Evolutionary conservation across 2,888 invertebrate species (phyloP), one percentile per base, ranked within the genome.

Genomic region (Ectemnius cavifrons): DNA sequence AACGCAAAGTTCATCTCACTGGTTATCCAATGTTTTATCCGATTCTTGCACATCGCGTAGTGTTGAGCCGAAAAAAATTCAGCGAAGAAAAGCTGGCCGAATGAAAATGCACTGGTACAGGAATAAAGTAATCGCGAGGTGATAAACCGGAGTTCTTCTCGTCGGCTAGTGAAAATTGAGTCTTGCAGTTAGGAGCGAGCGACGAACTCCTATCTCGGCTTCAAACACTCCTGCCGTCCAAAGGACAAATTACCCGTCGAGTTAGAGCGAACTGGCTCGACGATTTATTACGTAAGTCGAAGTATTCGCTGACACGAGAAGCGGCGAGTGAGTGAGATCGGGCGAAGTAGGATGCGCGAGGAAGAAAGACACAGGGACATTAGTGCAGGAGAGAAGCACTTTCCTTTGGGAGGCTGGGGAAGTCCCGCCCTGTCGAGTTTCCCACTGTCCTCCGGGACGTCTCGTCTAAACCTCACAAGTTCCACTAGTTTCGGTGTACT

Each of bases 401-500:
- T 74, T 68, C 63, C 82, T 73, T 72, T 6, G 80, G 78, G 85
- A 84, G 73, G 23, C 77, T 75, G 46, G 63, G 64, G 60, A 78
- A 84, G 83, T 82, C 78, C 70, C 78, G 79, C 73, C 58, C 77
- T 79, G 16, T 82, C 71, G 79, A 86, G 85, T 83, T 84, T 67
- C 66, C 52, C 68, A 58, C 49, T 72, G 73, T 57, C 83, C 79
- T 77, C 23, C 63, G 82, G 82, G 83, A 85, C 71, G 62, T 68
- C 71, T 76, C 74, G 70, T 72, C 69, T 64, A 73, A 82, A 75
- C 71, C 72, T 61, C 45, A 69, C 81, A 81, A 80, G 75, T 83
- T 84, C 80, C 77, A 66, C 67, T 45, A 49, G 69, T 71, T 72
- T 52, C 71, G 57, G n/a, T 73, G 73, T 77, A 76, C 73, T 70